Evolutionary conservation across 2,888 invertebrate species (phyloP), one percentile per base, ranked within the genome.

Genomic region (Alviniconcha strummeri): DNA sequence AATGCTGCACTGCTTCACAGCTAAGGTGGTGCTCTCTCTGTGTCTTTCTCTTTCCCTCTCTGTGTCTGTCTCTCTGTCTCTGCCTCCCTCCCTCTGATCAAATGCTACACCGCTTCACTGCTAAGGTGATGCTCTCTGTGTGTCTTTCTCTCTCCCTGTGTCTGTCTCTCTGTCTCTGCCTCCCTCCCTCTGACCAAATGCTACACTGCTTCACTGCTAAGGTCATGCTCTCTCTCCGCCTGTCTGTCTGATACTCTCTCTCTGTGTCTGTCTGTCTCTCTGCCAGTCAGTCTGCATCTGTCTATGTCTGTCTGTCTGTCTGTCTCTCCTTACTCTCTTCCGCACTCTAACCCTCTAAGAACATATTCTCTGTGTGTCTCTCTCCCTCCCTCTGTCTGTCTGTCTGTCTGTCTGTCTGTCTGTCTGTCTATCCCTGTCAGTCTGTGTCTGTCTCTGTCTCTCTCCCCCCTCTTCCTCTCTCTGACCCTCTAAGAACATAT

Each of bases 181-280:
- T 64, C 64, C 15, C 64, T 64, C 64, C 15, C 64, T 64, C 64
- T 15, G 97, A 98, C 91, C 96, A 96, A 81, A 96, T 96, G 3
- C 94, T 99, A 83, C 95, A 96, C 15, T 97, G 97, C 89, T 98
- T 96, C 91, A 97, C 96, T 54, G 97, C 96, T 91, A 97, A 97
- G 95, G 97, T 97, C 92, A 86, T 81, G 17, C 9, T 4, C 9
- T 64, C 3, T 64, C 9, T 64, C n/a, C n/a, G n/a, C n/a, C n/a
- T n/a, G n/a, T n/a, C n/a, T n/a, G n/a, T n/a, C n/a, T n/a, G n/a
- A n/a, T n/a, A n/a, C n/a, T n/a, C n/a, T n/a, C n/a, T n/a, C n/a
- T n/a, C n/a, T n/a, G n/a, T n/a, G n/a, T n/a, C 64, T 36, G 36
- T 36, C 36, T 36, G 1, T 64, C 64, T 64, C 64, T 4, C 64